Conservation (phyloP, 2,797 vertebrate genomes). For the Lophura swinhoii region DNA sequence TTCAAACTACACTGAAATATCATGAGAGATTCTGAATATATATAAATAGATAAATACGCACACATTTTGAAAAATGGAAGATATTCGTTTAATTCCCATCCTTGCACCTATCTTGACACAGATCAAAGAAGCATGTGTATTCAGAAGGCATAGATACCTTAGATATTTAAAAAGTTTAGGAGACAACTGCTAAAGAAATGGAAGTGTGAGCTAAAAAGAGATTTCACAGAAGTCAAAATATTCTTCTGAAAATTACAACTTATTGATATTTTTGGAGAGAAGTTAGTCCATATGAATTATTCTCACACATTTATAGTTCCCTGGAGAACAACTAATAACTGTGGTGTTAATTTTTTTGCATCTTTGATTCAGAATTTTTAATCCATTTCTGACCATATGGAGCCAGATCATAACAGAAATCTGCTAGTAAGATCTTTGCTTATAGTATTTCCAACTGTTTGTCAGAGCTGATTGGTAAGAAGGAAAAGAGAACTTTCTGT, state of each 20-base stretch:
- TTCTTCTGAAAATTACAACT: not conserved
- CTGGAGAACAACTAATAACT: not conserved
- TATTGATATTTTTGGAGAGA: not conserved
- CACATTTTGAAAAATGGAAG: not conserved
- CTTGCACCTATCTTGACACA: not conserved
- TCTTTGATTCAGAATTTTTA: not conserved
- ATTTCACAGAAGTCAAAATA: not conserved
- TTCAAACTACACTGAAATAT: not conserved
- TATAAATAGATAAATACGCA: not conserved
- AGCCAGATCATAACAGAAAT: not conserved
- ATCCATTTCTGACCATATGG: accelerated
- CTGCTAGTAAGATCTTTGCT: not conserved
- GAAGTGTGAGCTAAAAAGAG: not conserved
- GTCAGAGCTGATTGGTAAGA: not conserved
- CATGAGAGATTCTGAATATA: not conserved
- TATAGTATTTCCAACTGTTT: not conserved
- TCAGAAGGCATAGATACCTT: not conserved
- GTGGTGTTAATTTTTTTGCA: not conserved
- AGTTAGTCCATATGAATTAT: not conserved
- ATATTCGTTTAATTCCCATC: not conserved
- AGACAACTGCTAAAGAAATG: not conserved
- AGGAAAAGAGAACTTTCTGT: not conserved
- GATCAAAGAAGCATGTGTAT: not conserved
- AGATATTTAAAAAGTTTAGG: not conserved
- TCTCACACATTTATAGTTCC: not conserved